Evolutionary conservation across 64 coral and sea anemone species (phyloP).

Genomic region (Orbicella faveolata): DNA sequence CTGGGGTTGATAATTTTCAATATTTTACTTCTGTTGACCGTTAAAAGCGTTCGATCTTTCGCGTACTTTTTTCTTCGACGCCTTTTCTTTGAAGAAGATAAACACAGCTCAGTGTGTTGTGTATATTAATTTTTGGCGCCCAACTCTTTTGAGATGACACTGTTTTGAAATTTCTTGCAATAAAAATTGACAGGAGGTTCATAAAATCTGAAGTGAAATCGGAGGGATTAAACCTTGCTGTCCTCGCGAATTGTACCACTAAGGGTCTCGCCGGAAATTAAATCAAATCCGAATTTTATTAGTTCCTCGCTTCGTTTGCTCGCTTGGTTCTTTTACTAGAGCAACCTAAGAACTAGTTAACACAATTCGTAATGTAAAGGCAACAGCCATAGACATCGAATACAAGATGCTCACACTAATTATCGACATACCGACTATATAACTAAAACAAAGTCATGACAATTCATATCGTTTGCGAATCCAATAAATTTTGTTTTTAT

Average conservation of each 20-base stretch:
- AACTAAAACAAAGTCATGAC: conserved; percentile 26
- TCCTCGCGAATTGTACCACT: conserved; percentile 27
- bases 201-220: conserved; percentile 42
- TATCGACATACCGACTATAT: neutral
- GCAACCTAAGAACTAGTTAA: conserved; percentile 13
- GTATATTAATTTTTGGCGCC: conserved; percentile 15
- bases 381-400: neutral
- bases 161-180: conserved; percentile 43
- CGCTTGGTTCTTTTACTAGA: neutral
- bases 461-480: conserved; percentile 33
- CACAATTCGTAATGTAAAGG: neutral
- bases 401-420: conserved; percentile 1
- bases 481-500: conserved; percentile 54
- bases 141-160: conserved; percentile 26
- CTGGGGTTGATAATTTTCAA: neutral
- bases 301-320: conserved; percentile 26
- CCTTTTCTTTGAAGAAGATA: conserved; percentile 14
- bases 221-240: conserved; percentile 15
- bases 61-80: neutral
- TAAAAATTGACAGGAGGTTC: conserved; percentile 31
- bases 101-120: conserved; percentile 32
- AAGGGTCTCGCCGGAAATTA: conserved; percentile 45
- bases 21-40: neutral
- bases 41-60: neutral
- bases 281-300: conserved; percentile 60